Conservation (phyloP, 1,140 invertebrate species). For the Ladona fulva region DNA sequence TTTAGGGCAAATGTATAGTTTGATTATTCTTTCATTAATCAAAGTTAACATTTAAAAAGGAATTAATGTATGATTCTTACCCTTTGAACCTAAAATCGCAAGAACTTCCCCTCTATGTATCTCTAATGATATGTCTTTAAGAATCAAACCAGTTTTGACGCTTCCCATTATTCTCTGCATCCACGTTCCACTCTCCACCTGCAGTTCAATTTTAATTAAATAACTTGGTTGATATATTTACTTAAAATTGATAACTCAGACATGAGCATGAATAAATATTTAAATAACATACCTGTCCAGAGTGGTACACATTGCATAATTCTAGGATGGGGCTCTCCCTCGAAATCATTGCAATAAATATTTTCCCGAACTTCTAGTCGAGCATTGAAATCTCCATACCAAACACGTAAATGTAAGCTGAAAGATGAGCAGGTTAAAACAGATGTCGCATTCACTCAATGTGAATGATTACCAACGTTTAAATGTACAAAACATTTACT, state of each 20-base stretch:
- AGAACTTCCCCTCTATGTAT: conserved; percentile 86
- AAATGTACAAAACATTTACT: no score
- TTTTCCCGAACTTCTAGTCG: background rate
- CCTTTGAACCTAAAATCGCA: conserved; percentile 85
- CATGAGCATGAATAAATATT: no score
- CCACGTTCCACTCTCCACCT: conserved; percentile 72
- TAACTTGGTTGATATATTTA: background rate
- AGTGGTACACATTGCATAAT: conserved; percentile 79
- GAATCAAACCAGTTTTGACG: conserved; percentile 69
- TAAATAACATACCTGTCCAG: conserved; percentile 58
- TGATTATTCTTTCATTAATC: no score
- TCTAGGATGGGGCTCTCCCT: conserved; percentile 73
- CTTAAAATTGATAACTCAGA: background rate
- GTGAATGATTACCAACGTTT: no score
- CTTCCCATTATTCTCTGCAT: conserved; percentile 66
- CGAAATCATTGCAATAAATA: conserved; percentile 51
- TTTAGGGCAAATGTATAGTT: no score
- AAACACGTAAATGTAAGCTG: background rate
- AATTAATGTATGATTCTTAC: conserved; percentile 37
- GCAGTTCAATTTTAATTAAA: conserved; percentile 20
- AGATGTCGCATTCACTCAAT: no score
- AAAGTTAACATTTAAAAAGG: no score
- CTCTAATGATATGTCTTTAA: conserved; percentile 83
- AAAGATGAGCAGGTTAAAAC: no score
- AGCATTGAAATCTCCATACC: background rate